Evolutionary conservation across 2,113 vertebrate genomes (phyloP), one percentile per base, ranked within the genome.

Genomic region (Alligator mississippiensis): DNA sequence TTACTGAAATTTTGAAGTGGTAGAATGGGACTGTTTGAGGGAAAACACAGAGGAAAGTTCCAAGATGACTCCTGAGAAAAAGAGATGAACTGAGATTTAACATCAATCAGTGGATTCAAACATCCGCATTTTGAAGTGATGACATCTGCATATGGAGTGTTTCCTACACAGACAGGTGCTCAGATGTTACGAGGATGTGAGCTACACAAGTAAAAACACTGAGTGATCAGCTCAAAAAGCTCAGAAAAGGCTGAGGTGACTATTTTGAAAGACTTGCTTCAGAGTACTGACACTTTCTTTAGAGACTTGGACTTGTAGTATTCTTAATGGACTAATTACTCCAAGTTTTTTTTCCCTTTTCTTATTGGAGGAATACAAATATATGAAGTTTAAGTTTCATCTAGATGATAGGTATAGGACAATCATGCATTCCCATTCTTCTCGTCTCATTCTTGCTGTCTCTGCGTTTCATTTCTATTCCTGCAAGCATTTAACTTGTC

Each of bases 11-110:
- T 47, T 15, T 34, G 47, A 82, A 57, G 7, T 6, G 13, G 25
- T 6, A 68, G 66, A 18, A 72, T 70, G 74, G 9, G 16, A 77
- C 18, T 27, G 55, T 6, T 88, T 24, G 34, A 38, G 85, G 22
- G 15, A 38, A 66, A 0, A 0, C 0, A 0, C 1, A 12, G 8
- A 70, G 28, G n/a, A 75, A 85, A 89, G 75, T 6, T 72, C 62
- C 13, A 54, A 59, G 47, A 28, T 17, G 59, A 70, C 1, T 93
- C 66, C 38, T 38, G 25, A 82, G 63, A 60, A 62, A 61, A 85
- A 30, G 63, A 83, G 80, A 89, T 58, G 63, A 78, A 79, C 81
- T 64, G 72, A 58, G 86, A 89, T 82, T 94, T 87, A 38, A 12
- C 6, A 55, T 5, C 5, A 0, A 83, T 16, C 57, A 14, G 77